Evolutionary conservation across 2,888 invertebrate genomes (phyloP).

Genomic region (Onthophagus sagittarius): DNA sequence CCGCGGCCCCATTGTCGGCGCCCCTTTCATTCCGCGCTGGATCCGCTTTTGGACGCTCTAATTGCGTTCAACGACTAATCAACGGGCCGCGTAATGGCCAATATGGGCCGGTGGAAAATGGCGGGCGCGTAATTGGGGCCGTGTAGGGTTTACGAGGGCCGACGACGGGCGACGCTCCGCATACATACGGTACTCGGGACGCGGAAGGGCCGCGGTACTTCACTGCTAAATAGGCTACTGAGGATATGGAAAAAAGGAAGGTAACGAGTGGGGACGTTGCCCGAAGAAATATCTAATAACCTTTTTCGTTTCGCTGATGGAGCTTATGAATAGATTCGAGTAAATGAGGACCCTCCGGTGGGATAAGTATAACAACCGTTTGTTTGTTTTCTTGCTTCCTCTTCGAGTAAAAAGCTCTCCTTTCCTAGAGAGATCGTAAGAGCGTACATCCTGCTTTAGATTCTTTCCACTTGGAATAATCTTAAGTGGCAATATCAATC

Average conservation of each 20-base stretch:
- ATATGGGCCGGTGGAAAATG: constrained; percentile 36
- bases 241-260: neutral
- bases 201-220: neutral
- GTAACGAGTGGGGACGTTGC: neutral
- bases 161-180: neutral
- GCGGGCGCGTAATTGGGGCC: constrained; percentile 34
- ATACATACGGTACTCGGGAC: neutral
- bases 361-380: neutral
- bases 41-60: constrained; percentile 35
- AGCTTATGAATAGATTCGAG: neutral
- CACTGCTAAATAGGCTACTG: neutral
- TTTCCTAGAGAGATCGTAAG: neutral
- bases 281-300: neutral
- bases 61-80: constrained; percentile 45
- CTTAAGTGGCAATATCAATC: neutral
- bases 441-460: neutral
- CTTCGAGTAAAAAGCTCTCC: neutral
- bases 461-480: neutral
- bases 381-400: neutral
- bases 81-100: constrained; percentile 36
- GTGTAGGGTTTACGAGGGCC: neutral
- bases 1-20: constrained; percentile 29
- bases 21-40: constrained; percentile 40
- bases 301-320: neutral
- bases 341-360: neutral